Evolutionary conservation across 2,797 vertebrate species (phyloP).

Genomic region (Semaprochilodus insignis): DNA sequence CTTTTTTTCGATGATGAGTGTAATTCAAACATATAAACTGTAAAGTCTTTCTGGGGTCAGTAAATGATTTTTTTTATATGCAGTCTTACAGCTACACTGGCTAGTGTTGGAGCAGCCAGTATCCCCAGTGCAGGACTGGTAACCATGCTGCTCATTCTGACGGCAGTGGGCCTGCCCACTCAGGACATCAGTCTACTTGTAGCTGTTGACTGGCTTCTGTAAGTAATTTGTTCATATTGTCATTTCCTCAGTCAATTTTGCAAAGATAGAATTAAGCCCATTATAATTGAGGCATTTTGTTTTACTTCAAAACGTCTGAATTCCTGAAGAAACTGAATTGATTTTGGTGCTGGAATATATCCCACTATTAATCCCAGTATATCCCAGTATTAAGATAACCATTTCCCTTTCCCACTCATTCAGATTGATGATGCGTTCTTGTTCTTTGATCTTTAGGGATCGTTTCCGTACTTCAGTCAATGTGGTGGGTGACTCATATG

Average conservation of each 20-base stretch:
- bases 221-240: slow-evolving; percentile 69
- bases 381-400: background rate
- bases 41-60: background rate
- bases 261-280: background rate
- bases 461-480: slow-evolving; percentile 98
- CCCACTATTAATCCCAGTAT: background rate
- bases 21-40: too few species aligned
- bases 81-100: slow-evolving; percentile 87
- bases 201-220: slow-evolving; percentile 92
- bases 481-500: slow-evolving; percentile 97
- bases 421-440: background rate
- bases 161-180: slow-evolving; percentile 88
- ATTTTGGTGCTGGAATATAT: background rate
- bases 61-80: slow-evolving; percentile 26
- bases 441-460: slow-evolving; percentile 79
- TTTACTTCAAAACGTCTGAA: background rate
- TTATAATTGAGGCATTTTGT: background rate
- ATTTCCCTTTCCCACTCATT: background rate
- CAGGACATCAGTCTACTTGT: slow-evolving; percentile 91
- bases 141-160: slow-evolving; percentile 91
- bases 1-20: too few species aligned
- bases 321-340: background rate
- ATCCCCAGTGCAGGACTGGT: slow-evolving; percentile 90
- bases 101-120: slow-evolving; percentile 89
- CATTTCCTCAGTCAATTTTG: background rate